Evolutionary conservation across 2,888 invertebrate genomes (phyloP), one percentile per base, ranked within the genome.

Genomic region (Heteropelma amictum): DNA sequence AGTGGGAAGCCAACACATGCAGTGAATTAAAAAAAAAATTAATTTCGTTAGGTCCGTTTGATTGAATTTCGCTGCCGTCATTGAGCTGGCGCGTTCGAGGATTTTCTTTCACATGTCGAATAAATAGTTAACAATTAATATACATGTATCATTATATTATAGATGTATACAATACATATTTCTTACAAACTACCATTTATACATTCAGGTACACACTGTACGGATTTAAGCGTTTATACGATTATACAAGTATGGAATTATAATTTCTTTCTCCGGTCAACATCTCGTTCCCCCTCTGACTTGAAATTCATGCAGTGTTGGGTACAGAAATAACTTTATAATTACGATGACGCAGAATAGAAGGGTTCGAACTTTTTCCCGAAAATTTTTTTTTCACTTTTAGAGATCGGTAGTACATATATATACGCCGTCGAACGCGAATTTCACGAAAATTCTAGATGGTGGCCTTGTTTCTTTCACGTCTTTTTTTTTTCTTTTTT

Each of bases 131-230:
- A 71, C 58, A 47, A 72, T 64, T 38, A 38, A 63, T 72, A 67
- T 72, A 67, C 49, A 42, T 45, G n/a, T 68, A 61, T 47, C 3
- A 14, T n/a, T 26, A 26, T 21, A 40, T 33, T 61, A 54, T 53
- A 73, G 33, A 54, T 64, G 53, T 73, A 51, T 71, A 74, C 33
- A 69, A 64, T 51, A 61, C 49, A 56, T 70, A 23, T 75, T 45
- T 65, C 75, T 72, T 72, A 70, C 40, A 67, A 40, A 45, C 65
- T 77, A 77, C 76, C 76, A 74, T 76, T 77, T 79, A 79, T 75
- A 79, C 79, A 79, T 79, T 79, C 79, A 79, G 79, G 79, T 79
- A 79, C 79, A 79, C 76, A 77, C 69, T 73, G 76, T 79, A 79
- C 77, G 76, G 63, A 76, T 77, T 70, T 67, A 77, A 76, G 75